These are phyloP conservation scores for Trissoscelio sp. DNA, from an alignment of 2,888 invertebrate species.

Conservation along the genomic window DNA sequence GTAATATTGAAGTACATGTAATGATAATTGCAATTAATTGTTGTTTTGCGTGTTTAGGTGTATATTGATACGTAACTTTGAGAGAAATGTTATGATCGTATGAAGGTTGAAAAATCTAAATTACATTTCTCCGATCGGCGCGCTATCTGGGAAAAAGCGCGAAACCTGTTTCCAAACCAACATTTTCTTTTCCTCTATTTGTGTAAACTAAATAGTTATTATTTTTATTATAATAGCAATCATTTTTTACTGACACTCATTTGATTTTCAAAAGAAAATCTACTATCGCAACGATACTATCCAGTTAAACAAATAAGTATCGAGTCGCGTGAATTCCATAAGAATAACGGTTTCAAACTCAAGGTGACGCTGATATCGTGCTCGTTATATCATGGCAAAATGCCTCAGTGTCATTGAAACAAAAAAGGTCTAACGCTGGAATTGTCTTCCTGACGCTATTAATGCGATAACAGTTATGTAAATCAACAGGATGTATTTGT, in stretches of 20 bases:
- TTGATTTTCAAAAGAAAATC: conserved; percentile 22
- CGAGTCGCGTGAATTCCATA: conserved; percentile 39
- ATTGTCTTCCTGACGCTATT: conserved; percentile 59
- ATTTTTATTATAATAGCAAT: too few relatives aligned
- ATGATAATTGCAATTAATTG: conserved; percentile 63
- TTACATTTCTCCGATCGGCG: conserved; percentile 21
- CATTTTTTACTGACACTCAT: too few relatives aligned
- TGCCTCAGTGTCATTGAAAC: conserved; percentile 64
- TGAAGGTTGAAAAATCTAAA: conserved; percentile 26
- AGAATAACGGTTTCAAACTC: conserved; percentile 62
- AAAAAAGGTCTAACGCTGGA: conserved; percentile 53
- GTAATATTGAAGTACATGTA: conserved; percentile 58
- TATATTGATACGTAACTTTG: conserved; percentile 43
- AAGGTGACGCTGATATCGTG: conserved; percentile 62
- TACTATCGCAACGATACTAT: conserved; percentile 1
- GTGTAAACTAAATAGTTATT: too few relatives aligned
- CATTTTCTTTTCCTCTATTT: not conserved
- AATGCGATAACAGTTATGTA: conserved; percentile 67
- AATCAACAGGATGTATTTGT: conserved; percentile 54
- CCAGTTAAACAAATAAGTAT: conserved; percentile 31
- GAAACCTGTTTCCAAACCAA: conserved; percentile 9
- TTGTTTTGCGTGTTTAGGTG: conserved; percentile 53
- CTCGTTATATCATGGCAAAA: conserved; percentile 64
- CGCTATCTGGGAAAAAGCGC: conserved; percentile 17
- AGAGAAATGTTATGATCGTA: conserved; percentile 43